Evolutionary conservation across 1,140 invertebrate genomes (phyloP).

Genomic region (Macrobrachium nipponense): DNA sequence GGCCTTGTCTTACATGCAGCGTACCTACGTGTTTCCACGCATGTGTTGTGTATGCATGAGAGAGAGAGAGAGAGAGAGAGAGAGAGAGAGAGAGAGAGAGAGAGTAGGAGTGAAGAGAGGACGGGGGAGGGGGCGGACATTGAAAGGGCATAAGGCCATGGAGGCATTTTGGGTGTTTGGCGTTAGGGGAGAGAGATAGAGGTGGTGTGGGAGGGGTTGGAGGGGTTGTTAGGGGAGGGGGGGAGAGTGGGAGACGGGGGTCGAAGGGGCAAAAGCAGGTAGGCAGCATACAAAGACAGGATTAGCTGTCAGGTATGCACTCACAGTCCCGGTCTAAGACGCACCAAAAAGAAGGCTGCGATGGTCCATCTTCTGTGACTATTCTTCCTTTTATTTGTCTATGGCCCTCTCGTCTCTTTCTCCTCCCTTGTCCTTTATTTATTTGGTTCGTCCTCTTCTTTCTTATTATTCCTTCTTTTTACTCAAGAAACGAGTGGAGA

Average conservation of each 20-base stretch:
- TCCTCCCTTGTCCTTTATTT: not conserved
- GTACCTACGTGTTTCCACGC: too few relatives aligned
- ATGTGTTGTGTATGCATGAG: too few relatives aligned
- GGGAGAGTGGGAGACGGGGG: not conserved
- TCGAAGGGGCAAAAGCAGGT: not conserved
- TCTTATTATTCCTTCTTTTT: not conserved
- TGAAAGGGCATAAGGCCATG: not conserved
- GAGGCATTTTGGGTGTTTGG: too few relatives aligned
- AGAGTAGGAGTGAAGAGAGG: not conserved
- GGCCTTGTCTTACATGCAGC: too few relatives aligned
- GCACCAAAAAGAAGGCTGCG: not conserved
- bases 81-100: not conserved
- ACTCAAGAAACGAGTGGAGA: not conserved
- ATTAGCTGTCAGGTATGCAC: constrained; percentile 10
- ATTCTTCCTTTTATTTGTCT: not conserved
- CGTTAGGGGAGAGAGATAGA: not conserved
- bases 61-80: too few relatives aligned
- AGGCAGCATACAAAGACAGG: not conserved
- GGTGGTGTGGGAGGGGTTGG: not conserved
- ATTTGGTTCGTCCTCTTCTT: not conserved
- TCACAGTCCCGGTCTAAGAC: not conserved
- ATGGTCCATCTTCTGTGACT: not conserved
- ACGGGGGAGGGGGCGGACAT: not conserved
- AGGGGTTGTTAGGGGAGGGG: not conserved
- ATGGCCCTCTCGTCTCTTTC: not conserved